These are phyloP conservation scores for Linnaemya tessellans DNA, from an alignment of 2,888 invertebrate species.

Conservation along the genomic window DNA sequence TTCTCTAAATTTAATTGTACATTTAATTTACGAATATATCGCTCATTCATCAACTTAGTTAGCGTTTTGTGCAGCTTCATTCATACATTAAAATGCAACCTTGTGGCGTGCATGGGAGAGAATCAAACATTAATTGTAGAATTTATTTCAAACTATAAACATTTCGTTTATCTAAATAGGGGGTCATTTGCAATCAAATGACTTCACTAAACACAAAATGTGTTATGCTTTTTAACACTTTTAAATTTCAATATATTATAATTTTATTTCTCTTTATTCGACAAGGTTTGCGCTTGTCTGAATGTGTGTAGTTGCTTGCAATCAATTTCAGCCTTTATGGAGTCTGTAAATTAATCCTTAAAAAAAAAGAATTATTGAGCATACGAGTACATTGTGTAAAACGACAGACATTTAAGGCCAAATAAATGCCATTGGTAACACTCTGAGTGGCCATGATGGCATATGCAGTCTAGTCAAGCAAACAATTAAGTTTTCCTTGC, in stretches of 20 bases:
- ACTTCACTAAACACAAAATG: not conserved
- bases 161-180: not conserved
- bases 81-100: slow-evolving; percentile 13
- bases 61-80: slow-evolving; percentile 2
- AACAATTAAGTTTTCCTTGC: not conserved
- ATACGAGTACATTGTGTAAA: not conserved
- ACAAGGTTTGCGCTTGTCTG: slow-evolving; percentile 3
- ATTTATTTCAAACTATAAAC: slow-evolving; percentile 16
- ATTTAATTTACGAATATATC: not conserved
- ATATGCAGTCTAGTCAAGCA: slow-evolving; percentile 18
- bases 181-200: not conserved
- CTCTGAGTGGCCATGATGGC: slow-evolving; percentile 30
- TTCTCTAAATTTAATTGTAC: not conserved
- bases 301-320: not conserved
- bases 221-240: slow-evolving; percentile 12
- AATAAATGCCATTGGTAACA: slow-evolving; percentile 33
- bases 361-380: slow-evolving; percentile 30
- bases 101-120: slow-evolving; percentile 13
- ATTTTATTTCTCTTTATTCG: not conserved
- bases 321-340: slow-evolving; percentile 46
- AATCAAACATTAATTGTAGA: not conserved
- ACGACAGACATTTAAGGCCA: slow-evolving; percentile 55
- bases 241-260: not conserved
- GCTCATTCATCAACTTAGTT: not conserved
- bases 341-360: slow-evolving; percentile 48